phyloP scores from a whole-genome alignment of 2,113 vertebrate species.

The Phycodurus eques region DNA sequence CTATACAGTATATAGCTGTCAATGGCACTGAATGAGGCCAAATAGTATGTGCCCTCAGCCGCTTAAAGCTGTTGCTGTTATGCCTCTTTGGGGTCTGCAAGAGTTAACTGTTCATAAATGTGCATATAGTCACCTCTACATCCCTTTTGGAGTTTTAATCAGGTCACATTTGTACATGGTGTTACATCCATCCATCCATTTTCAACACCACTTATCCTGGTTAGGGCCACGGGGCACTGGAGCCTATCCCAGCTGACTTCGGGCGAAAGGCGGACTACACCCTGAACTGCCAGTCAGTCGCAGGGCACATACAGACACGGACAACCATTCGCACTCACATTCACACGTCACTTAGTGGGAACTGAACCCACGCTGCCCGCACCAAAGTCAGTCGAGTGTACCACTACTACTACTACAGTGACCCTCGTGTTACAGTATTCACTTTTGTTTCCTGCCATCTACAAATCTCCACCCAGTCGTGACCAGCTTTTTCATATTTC shows the following conservation, averaged over 20 bases:
- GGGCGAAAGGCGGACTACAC: too few species aligned
- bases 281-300: too few species aligned
- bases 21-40: neutral
- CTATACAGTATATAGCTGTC: neutral
- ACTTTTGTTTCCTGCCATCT: constrained; percentile 39
- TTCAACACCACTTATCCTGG: too few species aligned
- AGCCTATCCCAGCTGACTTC: too few species aligned
- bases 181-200: too few species aligned
- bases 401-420: too few species aligned
- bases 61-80: constrained; percentile 28
- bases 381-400: too few species aligned
- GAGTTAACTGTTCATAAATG: constrained; percentile 29
- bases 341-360: too few species aligned
- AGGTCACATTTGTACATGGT: constrained; percentile 21
- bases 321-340: too few species aligned
- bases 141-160: constrained; percentile 32
- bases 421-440: constrained; percentile 19
- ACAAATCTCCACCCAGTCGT: constrained; percentile 34
- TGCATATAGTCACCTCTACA: constrained; percentile 19
- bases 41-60: constrained; percentile 26
- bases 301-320: too few species aligned
- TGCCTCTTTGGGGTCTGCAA: constrained; percentile 42
- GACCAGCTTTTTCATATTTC: constrained; percentile 40
- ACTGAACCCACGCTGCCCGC: too few species aligned
- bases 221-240: too few species aligned